Conservation (phyloP, 2,113 vertebrate species). For the Polyodon spathula region DNA sequence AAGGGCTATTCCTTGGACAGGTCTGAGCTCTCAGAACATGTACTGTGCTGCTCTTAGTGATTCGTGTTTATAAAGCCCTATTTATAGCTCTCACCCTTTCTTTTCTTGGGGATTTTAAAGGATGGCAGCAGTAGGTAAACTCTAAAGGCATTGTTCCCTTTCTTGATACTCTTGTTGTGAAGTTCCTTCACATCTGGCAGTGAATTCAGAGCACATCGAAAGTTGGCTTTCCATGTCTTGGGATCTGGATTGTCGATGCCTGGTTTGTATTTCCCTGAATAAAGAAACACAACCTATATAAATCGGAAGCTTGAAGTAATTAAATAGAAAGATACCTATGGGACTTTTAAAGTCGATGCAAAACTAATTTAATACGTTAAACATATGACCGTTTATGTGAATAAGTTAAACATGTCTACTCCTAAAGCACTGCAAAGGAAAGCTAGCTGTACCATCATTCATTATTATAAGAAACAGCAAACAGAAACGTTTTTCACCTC, state of each 20-base stretch:
- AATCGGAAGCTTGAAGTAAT: too few relatives aligned
- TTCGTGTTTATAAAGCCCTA: neutral
- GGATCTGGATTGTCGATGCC: constrained; percentile 59
- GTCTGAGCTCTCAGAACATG: neutral
- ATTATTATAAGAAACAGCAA: too few relatives aligned
- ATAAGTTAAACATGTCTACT: too few relatives aligned
- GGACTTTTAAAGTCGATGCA: too few relatives aligned
- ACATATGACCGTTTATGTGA: too few relatives aligned
- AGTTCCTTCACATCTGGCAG: constrained; percentile 58
- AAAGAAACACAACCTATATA: neutral
- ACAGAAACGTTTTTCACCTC: too few relatives aligned
- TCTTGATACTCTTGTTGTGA: constrained; percentile 56
- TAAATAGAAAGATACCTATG: too few relatives aligned
- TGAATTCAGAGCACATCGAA: constrained; percentile 63
- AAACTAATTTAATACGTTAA: too few relatives aligned
- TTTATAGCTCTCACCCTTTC: constrained; percentile 36
- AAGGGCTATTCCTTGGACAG: neutral
- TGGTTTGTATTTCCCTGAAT: constrained; percentile 49
- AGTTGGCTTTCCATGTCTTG: constrained; percentile 70
- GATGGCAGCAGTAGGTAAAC: constrained; percentile 59
- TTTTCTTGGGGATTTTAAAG: constrained; percentile 35
- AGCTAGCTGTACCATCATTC: too few relatives aligned
- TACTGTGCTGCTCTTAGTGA: neutral
- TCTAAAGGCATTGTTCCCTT: constrained; percentile 55
- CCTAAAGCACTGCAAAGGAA: too few relatives aligned